Percentiles rank a stretch among this genome's conserved stretches.
Conservation (phyloP, 2,888 invertebrate species). For the Helicoverpa assulta region DNA sequence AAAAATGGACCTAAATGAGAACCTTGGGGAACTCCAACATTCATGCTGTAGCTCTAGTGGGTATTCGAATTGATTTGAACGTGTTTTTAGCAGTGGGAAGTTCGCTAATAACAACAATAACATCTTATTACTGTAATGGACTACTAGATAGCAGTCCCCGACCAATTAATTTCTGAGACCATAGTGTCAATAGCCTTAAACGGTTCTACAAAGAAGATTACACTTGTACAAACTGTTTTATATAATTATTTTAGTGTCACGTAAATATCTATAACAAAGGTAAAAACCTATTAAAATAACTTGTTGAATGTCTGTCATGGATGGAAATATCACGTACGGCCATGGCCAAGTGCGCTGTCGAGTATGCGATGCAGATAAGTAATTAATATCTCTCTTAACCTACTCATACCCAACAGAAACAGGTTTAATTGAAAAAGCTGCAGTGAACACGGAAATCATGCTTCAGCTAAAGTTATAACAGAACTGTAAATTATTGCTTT, state of each 20-base stretch:
- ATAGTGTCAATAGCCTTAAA: slow-evolving; percentile 24
- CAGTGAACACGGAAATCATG: slow-evolving; percentile 34
- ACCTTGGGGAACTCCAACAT: slow-evolving; percentile 20
- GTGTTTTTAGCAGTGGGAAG: not conserved
- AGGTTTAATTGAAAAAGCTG: slow-evolving; percentile 12
- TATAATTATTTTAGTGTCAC: slow-evolving; percentile 10
- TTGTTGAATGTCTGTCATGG: slow-evolving; percentile 5
- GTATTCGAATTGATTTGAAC: not conserved
- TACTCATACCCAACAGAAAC: slow-evolving; percentile 25
- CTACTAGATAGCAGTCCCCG: not conserved
- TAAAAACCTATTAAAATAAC: slow-evolving; percentile 18
- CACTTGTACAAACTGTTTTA: not conserved
- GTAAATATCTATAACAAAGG: slow-evolving; percentile 3
- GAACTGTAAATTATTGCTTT: slow-evolving; percentile 46
- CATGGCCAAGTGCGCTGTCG: slow-evolving; percentile 18
- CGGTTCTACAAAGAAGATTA: not conserved
- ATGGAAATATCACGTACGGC: slow-evolving; percentile 22
- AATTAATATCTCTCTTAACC: slow-evolving; percentile 8
- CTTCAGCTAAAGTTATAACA: slow-evolving; percentile 32
- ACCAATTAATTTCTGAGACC: not conserved
- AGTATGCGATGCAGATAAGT: slow-evolving; percentile 13
- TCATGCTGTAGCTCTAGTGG: not conserved
- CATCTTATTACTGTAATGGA: not conserved
- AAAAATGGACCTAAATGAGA: slow-evolving; percentile 14
- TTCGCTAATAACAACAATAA: not conserved